These are phyloP conservation scores for Australoheros facetus DNA, from an alignment of 2,797 vertebrate genomes.

Conservation along the genomic window DNA sequence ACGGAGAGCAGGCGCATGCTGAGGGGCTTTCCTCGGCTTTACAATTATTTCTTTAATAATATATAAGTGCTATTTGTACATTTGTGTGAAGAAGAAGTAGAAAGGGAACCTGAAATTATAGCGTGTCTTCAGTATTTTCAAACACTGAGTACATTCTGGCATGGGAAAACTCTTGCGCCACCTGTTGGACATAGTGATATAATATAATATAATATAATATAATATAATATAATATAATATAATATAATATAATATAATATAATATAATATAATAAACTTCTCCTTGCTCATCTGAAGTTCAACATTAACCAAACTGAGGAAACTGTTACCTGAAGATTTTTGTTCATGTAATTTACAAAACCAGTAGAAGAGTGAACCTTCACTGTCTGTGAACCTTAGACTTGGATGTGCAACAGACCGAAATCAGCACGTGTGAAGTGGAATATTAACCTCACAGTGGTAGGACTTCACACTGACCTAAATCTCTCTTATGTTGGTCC, in stretches of 20 bases:
- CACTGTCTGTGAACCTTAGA: not conserved
- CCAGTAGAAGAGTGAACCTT: not conserved
- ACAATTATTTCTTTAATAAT: not conserved
- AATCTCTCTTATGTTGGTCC: not conserved
- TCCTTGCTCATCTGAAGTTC: not conserved
- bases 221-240: too few species aligned
- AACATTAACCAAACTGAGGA: not conserved
- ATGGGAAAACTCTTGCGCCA: conserved; percentile 2
- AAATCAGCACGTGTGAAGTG: not conserved
- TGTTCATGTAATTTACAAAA: not conserved
- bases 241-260: too few species aligned
- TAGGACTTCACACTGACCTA: conserved; percentile 18
- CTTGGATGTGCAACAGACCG: not conserved
- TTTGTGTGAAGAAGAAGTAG: not conserved
- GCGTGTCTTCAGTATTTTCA: not conserved
- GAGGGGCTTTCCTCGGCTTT: not conserved
- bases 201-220: too few species aligned
- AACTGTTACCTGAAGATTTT: not conserved
- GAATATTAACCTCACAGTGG: conserved; percentile 15
- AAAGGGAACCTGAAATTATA: not conserved
- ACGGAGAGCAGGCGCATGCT: not conserved
- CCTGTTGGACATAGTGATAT: conserved; percentile 17
- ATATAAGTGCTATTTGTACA: fast-evolving
- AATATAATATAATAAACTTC: not conserved
- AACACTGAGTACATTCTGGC: not conserved